Conservation (phyloP, 64 coral and sea anemone species). For the Acropora yongei region DNA sequence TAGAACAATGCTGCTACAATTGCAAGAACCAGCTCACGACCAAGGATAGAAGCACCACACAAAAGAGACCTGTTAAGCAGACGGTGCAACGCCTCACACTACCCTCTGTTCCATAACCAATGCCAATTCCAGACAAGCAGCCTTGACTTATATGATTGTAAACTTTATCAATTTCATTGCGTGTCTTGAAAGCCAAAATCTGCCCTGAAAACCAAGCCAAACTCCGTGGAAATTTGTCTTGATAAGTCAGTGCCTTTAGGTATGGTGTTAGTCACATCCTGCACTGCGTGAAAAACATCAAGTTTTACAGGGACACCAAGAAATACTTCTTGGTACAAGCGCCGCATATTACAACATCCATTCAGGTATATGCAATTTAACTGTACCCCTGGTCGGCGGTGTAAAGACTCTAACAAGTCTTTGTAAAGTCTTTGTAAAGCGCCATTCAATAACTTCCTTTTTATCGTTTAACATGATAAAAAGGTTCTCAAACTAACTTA, state of each 20-base stretch:
- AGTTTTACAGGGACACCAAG: constrained; percentile 7
- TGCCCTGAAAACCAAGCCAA: constrained; percentile 47
- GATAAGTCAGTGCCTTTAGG: constrained; percentile 3
- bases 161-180: constrained; percentile 7
- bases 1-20: background rate
- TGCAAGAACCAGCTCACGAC: constrained; percentile 13
- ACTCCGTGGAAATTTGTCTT: constrained; percentile 46
- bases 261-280: constrained; percentile 41
- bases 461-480: constrained; percentile 70
- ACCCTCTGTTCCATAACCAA: background rate
- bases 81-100: background rate
- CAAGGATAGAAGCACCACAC: constrained; percentile 4
- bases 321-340: constrained; percentile 22
- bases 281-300: constrained; percentile 65
- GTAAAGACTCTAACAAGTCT: constrained; percentile 65
- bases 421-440: constrained; percentile 37
- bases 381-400: constrained; percentile 20
- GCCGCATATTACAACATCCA: constrained; percentile 31
- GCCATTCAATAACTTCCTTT: constrained; percentile 64
- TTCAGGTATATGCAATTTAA: constrained; percentile 41
- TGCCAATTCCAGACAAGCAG: background rate
- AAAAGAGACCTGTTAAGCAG: background rate
- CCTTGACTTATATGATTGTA: background rate
- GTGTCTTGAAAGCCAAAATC: constrained; percentile 23
- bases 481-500: constrained; percentile 67